Conservation (phyloP, 1,140 invertebrate species). For the Pentalonia nigronervosa region DNA sequence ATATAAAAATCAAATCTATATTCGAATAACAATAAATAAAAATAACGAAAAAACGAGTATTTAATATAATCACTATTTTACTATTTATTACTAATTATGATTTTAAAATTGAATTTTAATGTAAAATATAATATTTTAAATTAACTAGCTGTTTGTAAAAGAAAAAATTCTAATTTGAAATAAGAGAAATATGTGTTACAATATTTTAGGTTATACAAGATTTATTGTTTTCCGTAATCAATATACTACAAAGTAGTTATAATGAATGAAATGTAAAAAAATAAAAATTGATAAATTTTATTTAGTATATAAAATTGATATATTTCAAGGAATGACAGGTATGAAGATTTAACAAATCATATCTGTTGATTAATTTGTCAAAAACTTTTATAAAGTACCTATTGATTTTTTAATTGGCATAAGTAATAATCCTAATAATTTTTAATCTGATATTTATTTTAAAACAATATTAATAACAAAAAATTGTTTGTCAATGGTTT, state of each 20-base stretch:
- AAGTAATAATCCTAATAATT: not conserved
- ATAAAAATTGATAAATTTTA: not conserved
- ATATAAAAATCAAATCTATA: too few relatives aligned
- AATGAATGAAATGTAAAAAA: not conserved
- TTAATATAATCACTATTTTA: too few relatives aligned
- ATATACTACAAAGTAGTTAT: not conserved
- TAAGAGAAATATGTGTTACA: too few relatives aligned
- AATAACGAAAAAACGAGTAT: too few relatives aligned
- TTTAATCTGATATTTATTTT: not conserved
- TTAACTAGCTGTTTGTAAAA: too few relatives aligned
- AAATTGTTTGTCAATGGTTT: too few relatives aligned
- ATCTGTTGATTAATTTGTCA: not conserved
- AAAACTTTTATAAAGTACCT: not conserved
- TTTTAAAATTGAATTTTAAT: too few relatives aligned
- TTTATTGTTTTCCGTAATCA: not conserved
- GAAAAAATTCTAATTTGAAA: too few relatives aligned
- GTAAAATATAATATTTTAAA: too few relatives aligned
- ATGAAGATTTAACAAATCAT: not conserved
- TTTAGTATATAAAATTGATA: not conserved
- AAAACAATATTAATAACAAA: not conserved
- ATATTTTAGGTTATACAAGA: too few relatives aligned
- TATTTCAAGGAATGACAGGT: not conserved
- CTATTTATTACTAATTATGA: too few relatives aligned
- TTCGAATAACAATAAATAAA: too few relatives aligned
- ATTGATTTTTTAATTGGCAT: not conserved